Base-by-base conservation (phyloP, 2,797 vertebrate species). In the Cyclopterus lumpus region DNA sequence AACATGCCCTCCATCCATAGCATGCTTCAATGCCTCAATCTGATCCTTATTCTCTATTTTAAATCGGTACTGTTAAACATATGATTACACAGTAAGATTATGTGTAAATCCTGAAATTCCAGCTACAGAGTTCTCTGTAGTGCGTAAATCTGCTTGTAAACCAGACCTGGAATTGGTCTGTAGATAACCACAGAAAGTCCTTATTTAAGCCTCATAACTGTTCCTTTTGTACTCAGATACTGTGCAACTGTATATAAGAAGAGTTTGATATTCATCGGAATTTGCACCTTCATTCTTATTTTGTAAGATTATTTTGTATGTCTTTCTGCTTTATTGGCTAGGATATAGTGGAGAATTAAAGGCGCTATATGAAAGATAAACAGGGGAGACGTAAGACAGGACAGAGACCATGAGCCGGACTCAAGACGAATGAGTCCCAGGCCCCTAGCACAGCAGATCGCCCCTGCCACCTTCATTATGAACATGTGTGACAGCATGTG, bases 401-500 rank as follows among this genome's bases (percentile, higher is more conserved):
- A 84, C 46, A 67, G 42, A 81, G 67, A 81, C 69, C 72, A 59
- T 20, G 51, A 86, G 73, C 63, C 60, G 8, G 81, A 88, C 81
- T 84, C 73, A 20, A 34, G 64, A 67, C 16, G 1, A 48, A 67
- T 63, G 72, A 76, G 73, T 74, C 70, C 73, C 58, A 9, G 68
- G 65, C 72, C 73, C 44, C 32, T 20, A 72, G 82, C 76, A 60
- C 75, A 87, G 85, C 82, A 86, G 75, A 80, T 64, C 69, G 32
- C 82, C 80, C 89, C 86, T 88, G 88, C 87, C 57, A 89, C 90
- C 90, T 88, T 92, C 84, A 85, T 87, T 89, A 75, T 85, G 73
- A 85, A 90, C 90, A 90, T 78, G 90, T 93, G 84, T 91, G 84
- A 89, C 85, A 77, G 88, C 92, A 92, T 92, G 92, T 93, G 76